phyloP scores from a whole-genome alignment of 92 coral and sea anemone species.

The Metridium senile region DNA sequence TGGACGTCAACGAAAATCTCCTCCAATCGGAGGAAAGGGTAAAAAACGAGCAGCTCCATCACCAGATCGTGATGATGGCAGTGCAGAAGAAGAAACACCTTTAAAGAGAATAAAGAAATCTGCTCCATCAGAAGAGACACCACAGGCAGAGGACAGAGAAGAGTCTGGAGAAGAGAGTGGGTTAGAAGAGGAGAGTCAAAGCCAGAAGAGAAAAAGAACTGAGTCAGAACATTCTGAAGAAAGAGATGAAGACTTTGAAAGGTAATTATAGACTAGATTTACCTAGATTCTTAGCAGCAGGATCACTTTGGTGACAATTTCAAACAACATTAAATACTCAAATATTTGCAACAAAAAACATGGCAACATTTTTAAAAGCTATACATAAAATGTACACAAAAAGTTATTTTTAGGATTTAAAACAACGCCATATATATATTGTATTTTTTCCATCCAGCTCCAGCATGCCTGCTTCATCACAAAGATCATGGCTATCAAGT shows the following conservation, averaged over 20 bases:
- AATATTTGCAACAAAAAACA: too few species aligned
- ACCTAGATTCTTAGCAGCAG: background rate
- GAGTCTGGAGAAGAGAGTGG: conserved; percentile 33
- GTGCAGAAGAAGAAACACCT: conserved; percentile 54
- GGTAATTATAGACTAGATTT: conserved; percentile 17
- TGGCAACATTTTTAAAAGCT: background rate
- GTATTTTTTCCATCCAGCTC: background rate
- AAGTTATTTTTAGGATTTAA: background rate
- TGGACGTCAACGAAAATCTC: conserved; percentile 54
- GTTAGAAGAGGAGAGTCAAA: background rate
- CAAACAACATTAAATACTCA: background rate
- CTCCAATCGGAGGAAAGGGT: conserved; percentile 22
- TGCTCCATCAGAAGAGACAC: background rate
- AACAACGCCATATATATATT: background rate
- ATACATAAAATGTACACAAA: background rate
- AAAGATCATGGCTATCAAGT: conserved; percentile 80
- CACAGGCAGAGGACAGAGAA: conserved; percentile 18
- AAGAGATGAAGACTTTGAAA: conserved; percentile 66
- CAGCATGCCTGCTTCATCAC: conserved; percentile 69
- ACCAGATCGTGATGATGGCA: conserved; percentile 28
- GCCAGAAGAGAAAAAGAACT: conserved; percentile 53
- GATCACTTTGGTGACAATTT: background rate
- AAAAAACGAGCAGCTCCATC: conserved; percentile 27
- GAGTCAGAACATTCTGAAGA: conserved; percentile 46
- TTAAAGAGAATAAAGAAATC: conserved; percentile 37